A percentile compares a stretch with the other conserved stretches of the same genome.
Evolutionary conservation across 2,113 vertebrate genomes (phyloP).

Genomic region (Lutjanus erythropterus): DNA sequence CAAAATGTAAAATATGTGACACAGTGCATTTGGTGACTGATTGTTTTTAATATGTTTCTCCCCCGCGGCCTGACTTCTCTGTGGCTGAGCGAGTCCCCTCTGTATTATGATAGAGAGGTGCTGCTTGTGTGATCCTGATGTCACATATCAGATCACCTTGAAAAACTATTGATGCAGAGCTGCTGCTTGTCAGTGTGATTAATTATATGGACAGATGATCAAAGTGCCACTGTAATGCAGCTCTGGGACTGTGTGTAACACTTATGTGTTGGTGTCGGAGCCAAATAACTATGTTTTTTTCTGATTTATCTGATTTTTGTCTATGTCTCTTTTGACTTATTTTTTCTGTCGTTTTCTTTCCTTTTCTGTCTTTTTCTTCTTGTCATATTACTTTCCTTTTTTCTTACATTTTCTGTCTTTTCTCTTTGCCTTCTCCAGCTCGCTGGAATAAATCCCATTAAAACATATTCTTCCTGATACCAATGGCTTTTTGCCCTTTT

Average conservation of each 20-base stretch:
- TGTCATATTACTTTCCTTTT: neutral
- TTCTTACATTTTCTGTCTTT: neutral
- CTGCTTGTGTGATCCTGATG: constrained; percentile 36
- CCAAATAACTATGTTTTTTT: constrained; percentile 17
- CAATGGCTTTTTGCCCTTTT: too few relatives aligned
- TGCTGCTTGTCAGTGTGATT: constrained; percentile 48
- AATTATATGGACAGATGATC: constrained; percentile 47
- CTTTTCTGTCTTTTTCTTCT: neutral
- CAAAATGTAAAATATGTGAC: neutral
- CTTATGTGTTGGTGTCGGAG: constrained; percentile 9
- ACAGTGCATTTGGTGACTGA: constrained; percentile 4
- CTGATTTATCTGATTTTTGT: neutral
- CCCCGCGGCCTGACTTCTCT: neutral
- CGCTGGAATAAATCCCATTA: too few relatives aligned
- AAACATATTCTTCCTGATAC: too few relatives aligned
- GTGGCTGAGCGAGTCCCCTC: constrained; percentile 20
- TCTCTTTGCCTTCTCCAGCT: too few relatives aligned
- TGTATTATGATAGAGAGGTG: constrained; percentile 36
- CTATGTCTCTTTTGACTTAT: constrained; percentile 5
- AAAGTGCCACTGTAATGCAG: constrained; percentile 49
- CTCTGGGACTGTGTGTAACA: too few relatives aligned
- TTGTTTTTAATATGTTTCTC: constrained; percentile 12
- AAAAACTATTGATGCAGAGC: constrained; percentile 26
- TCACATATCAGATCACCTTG: constrained; percentile 60
- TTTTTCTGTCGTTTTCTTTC: neutral